Conservation (phyloP, 2,888 invertebrate species). For the Drosophila nr. perissopoda region DNA sequence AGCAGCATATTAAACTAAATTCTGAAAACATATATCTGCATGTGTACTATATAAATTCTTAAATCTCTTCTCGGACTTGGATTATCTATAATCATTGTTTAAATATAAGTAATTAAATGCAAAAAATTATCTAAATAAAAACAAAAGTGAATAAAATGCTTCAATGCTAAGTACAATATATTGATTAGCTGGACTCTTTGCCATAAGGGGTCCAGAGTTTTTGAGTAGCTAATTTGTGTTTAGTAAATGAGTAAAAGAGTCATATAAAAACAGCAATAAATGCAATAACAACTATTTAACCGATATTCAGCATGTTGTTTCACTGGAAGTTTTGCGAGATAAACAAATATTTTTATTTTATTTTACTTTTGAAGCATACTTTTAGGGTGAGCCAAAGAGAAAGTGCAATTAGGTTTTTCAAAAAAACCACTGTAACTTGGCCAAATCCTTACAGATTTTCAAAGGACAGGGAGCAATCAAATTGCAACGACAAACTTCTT, state of each 20-base stretch:
- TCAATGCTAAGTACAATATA: slow-evolving; percentile 53
- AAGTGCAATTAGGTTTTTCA: neutral
- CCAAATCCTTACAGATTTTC: neutral
- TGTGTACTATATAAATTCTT: slow-evolving; percentile 33
- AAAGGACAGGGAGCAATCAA: neutral
- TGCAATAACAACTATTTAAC: slow-evolving; percentile 60
- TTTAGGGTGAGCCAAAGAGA: neutral
- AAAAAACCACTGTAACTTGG: neutral
- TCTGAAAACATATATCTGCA: slow-evolving; percentile 35
- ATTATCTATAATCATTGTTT: slow-evolving; percentile 53
- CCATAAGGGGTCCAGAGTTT: slow-evolving; percentile 41
- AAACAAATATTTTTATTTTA: neutral
- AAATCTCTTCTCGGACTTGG: slow-evolving; percentile 24
- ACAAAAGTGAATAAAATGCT: slow-evolving; percentile 42
- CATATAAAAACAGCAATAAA: slow-evolving; percentile 49
- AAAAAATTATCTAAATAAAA: slow-evolving; percentile 25
- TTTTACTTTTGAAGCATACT: neutral
- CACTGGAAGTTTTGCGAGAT: neutral
- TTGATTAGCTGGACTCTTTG: slow-evolving; percentile 59
- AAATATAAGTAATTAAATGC: slow-evolving; percentile 31
- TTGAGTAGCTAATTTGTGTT: slow-evolving; percentile 76
- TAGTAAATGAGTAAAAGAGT: slow-evolving; percentile 59
- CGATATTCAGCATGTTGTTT: slow-evolving; percentile 17
- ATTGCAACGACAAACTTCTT: neutral
- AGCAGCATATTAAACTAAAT: slow-evolving; percentile 20